These are phyloP conservation scores for Octodon degus DNA, from an alignment of 2,113 vertebrate genomes.

Conservation along the genomic window DNA sequence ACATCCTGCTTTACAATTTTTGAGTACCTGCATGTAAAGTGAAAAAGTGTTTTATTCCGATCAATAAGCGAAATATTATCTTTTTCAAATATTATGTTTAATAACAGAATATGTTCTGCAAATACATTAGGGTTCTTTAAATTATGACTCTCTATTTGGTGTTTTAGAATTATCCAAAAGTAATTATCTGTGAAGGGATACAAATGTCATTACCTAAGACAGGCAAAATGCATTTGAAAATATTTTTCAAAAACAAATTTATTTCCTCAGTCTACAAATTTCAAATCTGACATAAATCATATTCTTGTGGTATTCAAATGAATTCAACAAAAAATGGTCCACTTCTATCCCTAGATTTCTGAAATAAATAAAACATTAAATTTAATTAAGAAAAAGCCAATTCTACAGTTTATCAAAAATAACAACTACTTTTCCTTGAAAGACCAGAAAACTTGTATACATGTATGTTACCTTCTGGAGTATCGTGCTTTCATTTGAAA, in stretches of 20 bases:
- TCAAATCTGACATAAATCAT: conserved; percentile 52
- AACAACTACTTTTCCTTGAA: conserved; percentile 1
- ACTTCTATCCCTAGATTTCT: conserved; percentile 33
- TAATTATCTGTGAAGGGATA: conserved; percentile 47
- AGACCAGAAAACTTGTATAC: conserved; percentile 7
- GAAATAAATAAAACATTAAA: conserved; percentile 3
- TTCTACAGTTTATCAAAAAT: conserved; percentile 20
- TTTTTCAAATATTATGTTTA: conserved; percentile 76
- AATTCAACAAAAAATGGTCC: conserved; percentile 46
- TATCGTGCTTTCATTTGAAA: conserved; percentile 37
- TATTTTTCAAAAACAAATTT: conserved; percentile 70
- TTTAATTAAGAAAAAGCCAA: neutral
- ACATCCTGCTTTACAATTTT: conserved; percentile 83
- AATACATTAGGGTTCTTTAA: conserved; percentile 64
- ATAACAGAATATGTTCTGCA: conserved; percentile 76
- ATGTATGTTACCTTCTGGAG: conserved; percentile 18
- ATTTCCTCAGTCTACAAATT: conserved; percentile 34
- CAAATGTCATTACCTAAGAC: conserved; percentile 32
- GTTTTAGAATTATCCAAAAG: conserved; percentile 66
- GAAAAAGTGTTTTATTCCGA: conserved; percentile 82
- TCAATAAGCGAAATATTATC: conserved; percentile 75
- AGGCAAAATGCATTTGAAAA: conserved; percentile 59
- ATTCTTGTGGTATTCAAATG: conserved; percentile 52
- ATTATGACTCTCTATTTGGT: conserved; percentile 56
- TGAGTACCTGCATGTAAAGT: conserved; percentile 83